These are phyloP conservation scores for Spondyliosoma cantharus DNA, from an alignment of 2,797 vertebrate genomes.

Conservation along the genomic window DNA sequence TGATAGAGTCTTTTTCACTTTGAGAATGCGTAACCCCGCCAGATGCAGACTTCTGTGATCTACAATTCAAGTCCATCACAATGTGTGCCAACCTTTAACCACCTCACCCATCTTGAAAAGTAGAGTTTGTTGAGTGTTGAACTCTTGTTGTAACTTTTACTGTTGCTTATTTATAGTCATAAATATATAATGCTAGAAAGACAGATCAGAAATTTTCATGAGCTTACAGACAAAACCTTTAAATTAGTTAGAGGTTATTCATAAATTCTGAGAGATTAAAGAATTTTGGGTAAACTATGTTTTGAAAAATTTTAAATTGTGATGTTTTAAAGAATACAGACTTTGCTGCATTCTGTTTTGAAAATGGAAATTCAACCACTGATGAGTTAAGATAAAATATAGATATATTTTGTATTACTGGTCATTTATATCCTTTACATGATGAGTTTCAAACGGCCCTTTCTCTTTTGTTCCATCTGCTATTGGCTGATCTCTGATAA, in stretches of 20 bases:
- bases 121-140: neutral
- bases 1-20: neutral
- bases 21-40: neutral
- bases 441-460: too few relatives aligned
- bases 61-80: slow-evolving; percentile 9
- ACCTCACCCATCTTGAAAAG: neutral
- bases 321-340: neutral
- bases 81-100: neutral
- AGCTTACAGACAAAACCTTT: neutral
- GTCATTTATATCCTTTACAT: neutral
- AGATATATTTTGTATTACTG: neutral
- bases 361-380: neutral
- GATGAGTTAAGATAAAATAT: neutral
- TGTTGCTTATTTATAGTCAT: neutral
- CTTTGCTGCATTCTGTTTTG: neutral
- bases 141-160: neutral
- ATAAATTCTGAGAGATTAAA: slow-evolving; percentile 2
- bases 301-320: neutral
- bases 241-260: neutral
- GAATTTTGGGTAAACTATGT: neutral
- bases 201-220: neutral
- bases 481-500: too few relatives aligned
- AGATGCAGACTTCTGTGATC: neutral
- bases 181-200: neutral
- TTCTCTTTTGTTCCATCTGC: too few relatives aligned